Evolutionary conservation across 1,140 invertebrate genomes (phyloP), one percentile per base, ranked within the genome.

Genomic region (Planococcus citri): DNA sequence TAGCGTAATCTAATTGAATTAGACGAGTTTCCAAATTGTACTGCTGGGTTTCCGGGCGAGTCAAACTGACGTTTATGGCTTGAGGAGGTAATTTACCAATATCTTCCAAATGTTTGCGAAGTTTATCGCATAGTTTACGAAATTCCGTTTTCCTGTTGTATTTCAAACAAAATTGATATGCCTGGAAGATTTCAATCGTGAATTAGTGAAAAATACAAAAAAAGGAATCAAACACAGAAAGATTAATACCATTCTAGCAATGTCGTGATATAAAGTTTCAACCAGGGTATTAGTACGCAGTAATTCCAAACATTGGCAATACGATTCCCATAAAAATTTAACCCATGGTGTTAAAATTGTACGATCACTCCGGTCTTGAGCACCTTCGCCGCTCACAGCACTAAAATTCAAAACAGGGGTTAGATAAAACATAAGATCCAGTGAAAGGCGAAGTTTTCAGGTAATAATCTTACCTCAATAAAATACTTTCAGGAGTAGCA

Each of bases 261-360:
- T 97, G 75, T 98, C 94, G 77, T 98, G 95, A 78, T 98, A 98
- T 0, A 98, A 80, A 37, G 88, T 89, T 80, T 98, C 95, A 21
- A 97, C 92, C 73, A 95, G 88, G 0, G 92, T 91, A 78, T 96
- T 95, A 2, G 96, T 97, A 73, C 95, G 84, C 14, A 99, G 80
- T 71, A 99, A 81, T 77, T 99, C 97, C 73, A 99, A 80, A 79
- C 97, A 99, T 77, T 99, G 97, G 73, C 97, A 93, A 77, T 99
- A 99, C 0, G 96, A 98, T 79, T 99, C 97, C 97, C 97, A 99
- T 0, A 99, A 82, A 77, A 99, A 99, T 81, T 98, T 98, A 0
- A 99, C 95, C 97, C 97, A 99, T 72, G 96, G 96, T 73, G 94
- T 91, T 27, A 98, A 79, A 76, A 97, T 95, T 17, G 95, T 97